phyloP scores from a whole-genome alignment of 2,113 vertebrate species.

The Rhabdomys dilectus region DNA sequence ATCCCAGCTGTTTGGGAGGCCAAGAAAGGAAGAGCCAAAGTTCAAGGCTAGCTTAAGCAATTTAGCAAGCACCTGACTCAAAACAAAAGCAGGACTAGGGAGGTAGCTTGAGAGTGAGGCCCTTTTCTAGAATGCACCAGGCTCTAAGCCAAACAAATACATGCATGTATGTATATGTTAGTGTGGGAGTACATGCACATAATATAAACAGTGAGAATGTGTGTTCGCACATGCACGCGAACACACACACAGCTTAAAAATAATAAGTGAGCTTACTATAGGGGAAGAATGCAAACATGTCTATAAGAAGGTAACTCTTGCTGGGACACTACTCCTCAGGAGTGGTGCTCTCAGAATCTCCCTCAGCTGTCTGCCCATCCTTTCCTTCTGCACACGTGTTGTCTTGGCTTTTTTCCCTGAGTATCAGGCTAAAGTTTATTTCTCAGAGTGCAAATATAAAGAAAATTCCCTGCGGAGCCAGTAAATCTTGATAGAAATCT shows the following conservation, averaged over 20 bases:
- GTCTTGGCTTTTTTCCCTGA: background rate
- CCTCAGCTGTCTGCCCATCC: rapidly evolving
- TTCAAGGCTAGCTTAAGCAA: background rate
- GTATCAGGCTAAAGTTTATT: constrained; percentile 8
- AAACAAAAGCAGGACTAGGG: too few relatives aligned
- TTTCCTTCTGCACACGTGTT: background rate
- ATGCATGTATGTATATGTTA: background rate
- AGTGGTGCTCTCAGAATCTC: rapidly evolving
- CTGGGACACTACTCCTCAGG: background rate
- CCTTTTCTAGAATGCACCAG: too few relatives aligned
- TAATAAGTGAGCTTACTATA: background rate
- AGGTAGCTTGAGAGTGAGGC: too few relatives aligned
- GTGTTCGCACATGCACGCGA: rapidly evolving
- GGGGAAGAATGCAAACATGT: background rate
- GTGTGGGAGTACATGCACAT: too few relatives aligned
- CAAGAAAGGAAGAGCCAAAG: background rate
- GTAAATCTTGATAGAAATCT: constrained; percentile 64
- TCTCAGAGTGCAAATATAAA: constrained; percentile 44
- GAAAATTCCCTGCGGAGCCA: constrained; percentile 23
- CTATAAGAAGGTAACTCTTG: background rate
- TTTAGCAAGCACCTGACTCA: background rate
- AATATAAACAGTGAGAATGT: background rate
- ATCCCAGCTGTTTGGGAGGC: background rate
- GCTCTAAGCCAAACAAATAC: background rate
- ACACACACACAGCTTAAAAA: background rate